Conservation (phyloP, 2,113 vertebrate genomes). For the Dromiciops gliroides region DNA sequence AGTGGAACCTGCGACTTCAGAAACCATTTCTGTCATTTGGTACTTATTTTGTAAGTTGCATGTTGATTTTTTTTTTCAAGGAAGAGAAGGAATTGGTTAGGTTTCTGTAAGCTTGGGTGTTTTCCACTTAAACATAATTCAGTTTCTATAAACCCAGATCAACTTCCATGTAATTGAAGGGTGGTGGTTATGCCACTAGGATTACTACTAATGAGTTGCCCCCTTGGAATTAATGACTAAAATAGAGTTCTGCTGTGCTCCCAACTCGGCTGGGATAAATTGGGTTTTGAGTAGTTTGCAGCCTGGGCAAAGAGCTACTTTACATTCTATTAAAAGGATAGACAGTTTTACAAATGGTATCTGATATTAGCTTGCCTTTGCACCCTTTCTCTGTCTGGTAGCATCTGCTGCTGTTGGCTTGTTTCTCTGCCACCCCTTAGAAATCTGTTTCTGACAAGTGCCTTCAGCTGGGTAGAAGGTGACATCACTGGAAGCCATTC, state of each 20-base stretch:
- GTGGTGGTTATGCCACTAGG: not conserved
- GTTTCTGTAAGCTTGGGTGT: constrained; percentile 19
- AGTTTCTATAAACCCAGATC: not conserved
- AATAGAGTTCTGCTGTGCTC: not conserved
- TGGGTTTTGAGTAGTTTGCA: constrained; percentile 38
- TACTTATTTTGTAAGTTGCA: constrained; percentile 14
- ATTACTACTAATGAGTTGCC: not conserved
- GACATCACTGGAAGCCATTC: constrained; percentile 59
- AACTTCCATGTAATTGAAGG: not conserved
- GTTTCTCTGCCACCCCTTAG: constrained; percentile 48
- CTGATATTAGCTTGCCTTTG: constrained; percentile 21
- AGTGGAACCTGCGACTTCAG: not conserved
- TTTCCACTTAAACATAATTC: not conserved
- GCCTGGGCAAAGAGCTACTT: constrained; percentile 20
- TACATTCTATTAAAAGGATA: constrained; percentile 19
- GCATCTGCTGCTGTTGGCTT: constrained; percentile 28
- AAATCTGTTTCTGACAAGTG: constrained; percentile 38
- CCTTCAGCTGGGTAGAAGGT: constrained; percentile 34
- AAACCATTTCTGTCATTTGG: constrained; percentile 13
- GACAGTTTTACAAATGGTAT: constrained; percentile 47
- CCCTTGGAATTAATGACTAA: constrained; percentile 2
- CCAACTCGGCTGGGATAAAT: constrained; percentile 3
- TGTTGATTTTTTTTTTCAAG: constrained; percentile 22
- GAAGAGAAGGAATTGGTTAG: constrained; percentile 43
- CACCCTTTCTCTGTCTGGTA: constrained; percentile 25